These are phyloP conservation scores for Himalopsyche anomala DNA, from an alignment of 2,888 invertebrate genomes.

Conservation along the genomic window DNA sequence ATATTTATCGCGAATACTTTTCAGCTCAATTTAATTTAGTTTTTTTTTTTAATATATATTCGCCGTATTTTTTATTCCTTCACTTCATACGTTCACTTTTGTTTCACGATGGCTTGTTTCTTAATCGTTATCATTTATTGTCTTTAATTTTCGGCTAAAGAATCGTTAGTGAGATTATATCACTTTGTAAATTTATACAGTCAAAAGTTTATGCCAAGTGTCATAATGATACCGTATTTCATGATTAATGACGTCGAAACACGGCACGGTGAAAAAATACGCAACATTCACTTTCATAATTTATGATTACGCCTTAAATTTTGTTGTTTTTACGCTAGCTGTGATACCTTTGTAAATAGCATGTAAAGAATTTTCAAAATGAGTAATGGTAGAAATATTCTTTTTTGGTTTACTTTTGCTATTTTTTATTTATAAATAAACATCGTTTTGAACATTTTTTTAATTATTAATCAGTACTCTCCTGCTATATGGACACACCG, in stretches of 20 bases:
- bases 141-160: background rate
- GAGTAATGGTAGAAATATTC: too few relatives aligned
- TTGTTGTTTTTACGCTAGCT: background rate
- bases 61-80: too few relatives aligned
- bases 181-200: constrained; percentile 22
- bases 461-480: too few relatives aligned
- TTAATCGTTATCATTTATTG: background rate
- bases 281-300: constrained; percentile 4
- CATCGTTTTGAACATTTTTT: too few relatives aligned
- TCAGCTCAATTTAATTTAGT: too few relatives aligned
- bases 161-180: constrained; percentile 12
- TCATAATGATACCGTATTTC: background rate
- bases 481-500: too few relatives aligned
- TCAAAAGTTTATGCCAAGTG: constrained; percentile 33
- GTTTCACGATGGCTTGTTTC: background rate
- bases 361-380: too few relatives aligned
- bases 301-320: constrained; percentile 3
- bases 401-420: too few relatives aligned
- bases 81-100: too few relatives aligned
- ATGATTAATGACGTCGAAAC: constrained; percentile 9
- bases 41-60: too few relatives aligned
- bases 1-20: too few relatives aligned
- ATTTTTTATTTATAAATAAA: too few relatives aligned
- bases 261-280: constrained; percentile 23
- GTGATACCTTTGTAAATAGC: constrained; percentile 32